Evolutionary conservation across 2,113 vertebrate species (phyloP).

Genomic region (Pelecanus crispus): DNA sequence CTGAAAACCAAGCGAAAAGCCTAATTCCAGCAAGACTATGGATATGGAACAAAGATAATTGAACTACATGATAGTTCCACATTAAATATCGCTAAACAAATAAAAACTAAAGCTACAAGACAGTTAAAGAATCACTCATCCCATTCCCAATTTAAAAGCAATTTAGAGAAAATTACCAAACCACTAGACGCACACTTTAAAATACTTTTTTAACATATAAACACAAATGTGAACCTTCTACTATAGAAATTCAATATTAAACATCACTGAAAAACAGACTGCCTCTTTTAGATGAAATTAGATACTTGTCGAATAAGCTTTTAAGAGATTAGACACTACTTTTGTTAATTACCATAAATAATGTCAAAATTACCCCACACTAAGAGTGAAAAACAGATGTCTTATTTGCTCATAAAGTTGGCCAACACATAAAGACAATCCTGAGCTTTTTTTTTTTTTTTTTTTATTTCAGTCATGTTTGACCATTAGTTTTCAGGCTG

Average conservation of each 20-base stretch:
- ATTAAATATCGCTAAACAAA: slow-evolving; percentile 4
- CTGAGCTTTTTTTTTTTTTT: not conserved
- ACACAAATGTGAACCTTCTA: not conserved
- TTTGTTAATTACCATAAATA: not conserved
- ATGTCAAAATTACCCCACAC: not conserved
- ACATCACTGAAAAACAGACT: not conserved
- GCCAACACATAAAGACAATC: not conserved
- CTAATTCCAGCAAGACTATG: not conserved
- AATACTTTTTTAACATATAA: not conserved
- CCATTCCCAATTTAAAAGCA: not conserved
- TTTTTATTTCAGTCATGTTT: not conserved
- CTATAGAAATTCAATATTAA: not conserved
- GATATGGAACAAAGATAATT: slow-evolving; percentile 5
- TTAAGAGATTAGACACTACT: not conserved
- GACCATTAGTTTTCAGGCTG: not conserved
- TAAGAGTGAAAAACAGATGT: not conserved
- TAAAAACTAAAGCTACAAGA: not conserved
- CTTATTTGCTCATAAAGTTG: not conserved
- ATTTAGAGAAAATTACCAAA: slow-evolving; percentile 2
- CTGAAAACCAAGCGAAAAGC: not conserved
- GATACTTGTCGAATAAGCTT: not conserved
- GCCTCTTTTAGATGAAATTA: not conserved
- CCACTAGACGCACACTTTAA: not conserved
- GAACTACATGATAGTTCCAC: not conserved
- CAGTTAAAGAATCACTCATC: not conserved